Evolutionary conservation across 1,140 invertebrate genomes (phyloP), one percentile per base, ranked within the genome.

Genomic region (Matsumurasca onukii): DNA sequence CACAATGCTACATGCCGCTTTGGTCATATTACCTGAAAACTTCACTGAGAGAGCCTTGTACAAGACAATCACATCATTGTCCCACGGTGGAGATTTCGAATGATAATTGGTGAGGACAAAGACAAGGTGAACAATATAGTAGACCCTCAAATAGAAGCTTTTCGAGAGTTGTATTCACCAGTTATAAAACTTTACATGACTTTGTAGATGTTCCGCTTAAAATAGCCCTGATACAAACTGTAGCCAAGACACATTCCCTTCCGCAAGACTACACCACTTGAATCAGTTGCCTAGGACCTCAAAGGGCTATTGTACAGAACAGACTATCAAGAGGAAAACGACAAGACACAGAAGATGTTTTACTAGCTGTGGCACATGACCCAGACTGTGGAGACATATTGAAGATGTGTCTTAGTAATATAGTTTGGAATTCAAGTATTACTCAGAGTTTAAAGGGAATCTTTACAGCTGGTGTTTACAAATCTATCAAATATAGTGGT

Each of bases 81-180:
- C 97, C 59, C 99, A 99, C 77, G 85, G 84, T 67, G 94, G 94
- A 66, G 97, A 99, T 79, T 98, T 99, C 80, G 98, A 67, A 98
- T 98, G 97, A 89, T 86, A 12, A 90, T 99, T 82, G 98, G 97
- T 15, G 98, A 99, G 82, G 96, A 99, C 77, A 94, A 92, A 78
- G 89, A 96, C 68, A 99, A 99, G 86, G 87, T 98, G 1, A 79
- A 83, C 51, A 98, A 98, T 75, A 98, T 99, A 73, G 96, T 99
- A 0, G 79, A 85, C 71, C 91, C 94, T 0, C 95, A 97, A 77
- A 75, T 97, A 20, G 74, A 82, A 0, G 80, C 86, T 49, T 97
- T 98, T 76, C 83, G 88, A 45, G 79, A 87, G 48, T 79, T 98
- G 17, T 99, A 99, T 79, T 77, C 80, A 62, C 88, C 91, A 5